Evolutionary conservation across 2,113 vertebrate species (phyloP), one percentile per base, ranked within the genome.

Genomic region (Siniperca knerii): DNA sequence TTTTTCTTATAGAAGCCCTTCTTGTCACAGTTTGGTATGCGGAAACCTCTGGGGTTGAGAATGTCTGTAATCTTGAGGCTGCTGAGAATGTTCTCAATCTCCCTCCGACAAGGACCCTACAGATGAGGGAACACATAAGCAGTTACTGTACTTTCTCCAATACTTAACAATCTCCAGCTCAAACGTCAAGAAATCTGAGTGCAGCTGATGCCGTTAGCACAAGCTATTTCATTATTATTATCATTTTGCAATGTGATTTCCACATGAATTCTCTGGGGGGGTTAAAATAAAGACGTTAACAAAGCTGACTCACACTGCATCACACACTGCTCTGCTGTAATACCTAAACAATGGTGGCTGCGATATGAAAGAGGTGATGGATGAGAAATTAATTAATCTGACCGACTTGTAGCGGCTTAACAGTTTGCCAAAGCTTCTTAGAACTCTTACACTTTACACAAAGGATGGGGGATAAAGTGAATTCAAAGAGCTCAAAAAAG

Each of bases 1-100:
- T 97, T 99, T 94, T 97, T 99, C 96, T 99, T 99, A 93, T 99
- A 99, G 92, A 99, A 99, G 1, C 98, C 98, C 87, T 97, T 99
- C 94, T 97, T 98, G 95, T 99, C 98, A 90, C 98, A 99, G 94
- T 99, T 99, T 84, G 98, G 98, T 91, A 99, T 97, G 94, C 97
- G 97, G 84, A 99, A 92, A 20, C 96, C 96, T 89, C 96, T 92
- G 40, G 97, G 97, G 90, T 96, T 97, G 86, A 99, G 95, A 75
- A 96, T 95, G 75, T 97, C 96, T 80, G 96, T 92, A 84, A 97
- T 96, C 94, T 99, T 99, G 66, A 99, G 93, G 76, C 95, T 96
- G 87, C 96, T 97, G 93, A 99, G 94, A 4, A 97, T 97, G 82
- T 96, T 96, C 78, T 98, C 97, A 92, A 99, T 97, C 90, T 98